Evolutionary conservation across 2,797 vertebrate species (phyloP).

Genomic region (Paratrypauchen microcephalus): DNA sequence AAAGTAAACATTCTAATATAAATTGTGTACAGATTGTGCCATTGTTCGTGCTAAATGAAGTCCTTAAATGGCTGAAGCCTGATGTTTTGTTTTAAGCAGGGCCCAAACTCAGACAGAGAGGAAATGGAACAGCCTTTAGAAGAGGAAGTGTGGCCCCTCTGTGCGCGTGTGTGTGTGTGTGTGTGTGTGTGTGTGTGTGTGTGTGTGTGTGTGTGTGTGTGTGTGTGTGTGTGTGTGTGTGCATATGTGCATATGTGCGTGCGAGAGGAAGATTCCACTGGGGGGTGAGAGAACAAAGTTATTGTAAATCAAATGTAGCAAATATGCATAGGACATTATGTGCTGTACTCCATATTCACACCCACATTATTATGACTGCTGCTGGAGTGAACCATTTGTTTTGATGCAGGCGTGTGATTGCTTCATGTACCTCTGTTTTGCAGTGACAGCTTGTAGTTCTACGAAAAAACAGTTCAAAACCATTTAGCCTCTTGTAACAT

Average conservation of each 20-base stretch:
- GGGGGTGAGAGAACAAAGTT: conserved; percentile 42
- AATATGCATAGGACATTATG: conserved; percentile 45
- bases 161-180: background rate
- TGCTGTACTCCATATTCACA: conserved; percentile 36
- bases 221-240: conserved; percentile 18
- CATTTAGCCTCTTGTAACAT: background rate
- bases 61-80: conserved; percentile 17
- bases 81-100: conserved; percentile 34
- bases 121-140: conserved; percentile 69
- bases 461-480: background rate
- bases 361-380: conserved; percentile 2
- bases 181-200: background rate
- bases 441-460: background rate
- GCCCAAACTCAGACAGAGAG: conserved; percentile 56
- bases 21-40: background rate
- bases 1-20: no score
- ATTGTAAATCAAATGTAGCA: conserved; percentile 50
- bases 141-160: conserved; percentile 68
- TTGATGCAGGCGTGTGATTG: no score
- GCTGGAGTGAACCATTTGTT: conserved; percentile 3
- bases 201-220: background rate
- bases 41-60: background rate
- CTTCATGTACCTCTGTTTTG: no score
- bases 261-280: conserved; percentile 59
- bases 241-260: background rate